Base-by-base conservation (phyloP, 2,888 invertebrate species). In the Tipula helvola region DNA sequence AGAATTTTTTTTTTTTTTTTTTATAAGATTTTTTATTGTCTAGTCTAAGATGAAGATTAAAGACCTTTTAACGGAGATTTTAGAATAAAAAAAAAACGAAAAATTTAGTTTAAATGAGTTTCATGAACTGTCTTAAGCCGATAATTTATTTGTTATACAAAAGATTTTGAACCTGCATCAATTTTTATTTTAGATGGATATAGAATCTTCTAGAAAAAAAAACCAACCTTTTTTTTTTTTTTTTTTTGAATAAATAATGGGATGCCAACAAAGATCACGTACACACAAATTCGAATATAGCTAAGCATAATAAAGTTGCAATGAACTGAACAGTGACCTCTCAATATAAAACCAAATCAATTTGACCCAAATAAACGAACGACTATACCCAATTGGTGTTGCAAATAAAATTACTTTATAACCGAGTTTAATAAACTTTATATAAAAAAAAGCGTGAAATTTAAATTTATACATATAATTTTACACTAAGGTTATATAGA, bases 61-160 rank as follows among this genome's bases (percentile, higher is more conserved):
- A 71, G 71, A 71, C 71, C 71, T 71, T 71, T 71, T 71, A 71
- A 71, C 71, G 71, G 71, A 71, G 71, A 71, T 71, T 71, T 71
- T 71, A 28, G 71, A 28, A 71, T 28, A 12, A 71, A 44, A 28
- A n/a, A 18, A 28, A 71, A 71, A 18, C 0, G 28, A 71, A 71
- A 28, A 71, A 71, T 10, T 28, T n/a, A 47, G 71, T 71, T 10
- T 71, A 71, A 71, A 71, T 71, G 71, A 71, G 71, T 71, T 71
- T 71, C 7, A 71, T 71, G 71, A 71, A 71, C 71, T 71, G 3
- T 5, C 12, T 28, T 71, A 71, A 71, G 18, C 18, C 71, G 71
- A 71, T 71, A 71, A 71, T 71, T 28, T 71, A 28, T 71, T 5
- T 71, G 28, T 71, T 18, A 16, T 1, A 18, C 10, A 71, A 28